phyloP scores from a whole-genome alignment of 2,113 vertebrate species.

The Fregata magnificens region DNA sequence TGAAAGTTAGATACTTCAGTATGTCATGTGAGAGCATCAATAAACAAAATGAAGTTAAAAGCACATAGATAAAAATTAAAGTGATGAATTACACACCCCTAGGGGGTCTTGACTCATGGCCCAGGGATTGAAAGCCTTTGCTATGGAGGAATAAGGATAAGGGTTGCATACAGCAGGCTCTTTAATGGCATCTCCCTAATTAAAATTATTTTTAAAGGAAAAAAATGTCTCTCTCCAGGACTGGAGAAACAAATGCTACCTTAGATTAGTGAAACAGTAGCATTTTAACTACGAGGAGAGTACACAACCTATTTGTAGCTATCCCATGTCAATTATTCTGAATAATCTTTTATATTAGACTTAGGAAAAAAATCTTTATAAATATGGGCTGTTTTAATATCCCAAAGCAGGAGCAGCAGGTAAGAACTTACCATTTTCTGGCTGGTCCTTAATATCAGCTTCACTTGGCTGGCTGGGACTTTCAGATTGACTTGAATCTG shows the following conservation, averaged over 20 bases:
- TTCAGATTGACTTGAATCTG: constrained; percentile 95
- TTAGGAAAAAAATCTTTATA: constrained; percentile 37
- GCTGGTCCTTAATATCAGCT: constrained; percentile 97
- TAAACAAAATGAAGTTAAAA: not conserved
- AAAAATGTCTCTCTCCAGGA: not conserved
- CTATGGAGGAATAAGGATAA: constrained; percentile 45
- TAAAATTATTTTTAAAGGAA: not conserved
- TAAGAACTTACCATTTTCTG: constrained; percentile 92
- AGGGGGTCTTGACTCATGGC: not conserved
- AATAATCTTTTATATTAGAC: not conserved
- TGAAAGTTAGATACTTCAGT: not conserved
- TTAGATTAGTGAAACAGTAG: not conserved
- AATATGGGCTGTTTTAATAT: constrained; percentile 52
- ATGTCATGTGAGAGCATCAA: not conserved
- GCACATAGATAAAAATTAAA: not conserved
- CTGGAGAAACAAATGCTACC: constrained; percentile 26
- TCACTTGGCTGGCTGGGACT: constrained; percentile 97
- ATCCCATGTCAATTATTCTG: constrained; percentile 25
- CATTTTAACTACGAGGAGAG: constrained; percentile 4
- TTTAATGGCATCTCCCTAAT: constrained; percentile 37
- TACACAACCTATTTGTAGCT: not conserved
- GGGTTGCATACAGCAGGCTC: constrained; percentile 62
- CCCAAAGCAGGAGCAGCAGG: constrained; percentile 59
- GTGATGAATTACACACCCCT: not conserved
- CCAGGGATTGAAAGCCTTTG: constrained; percentile 15